These are phyloP conservation scores for Fistularia tabacaria DNA, from an alignment of 2,797 vertebrate genomes.

Conservation along the genomic window DNA sequence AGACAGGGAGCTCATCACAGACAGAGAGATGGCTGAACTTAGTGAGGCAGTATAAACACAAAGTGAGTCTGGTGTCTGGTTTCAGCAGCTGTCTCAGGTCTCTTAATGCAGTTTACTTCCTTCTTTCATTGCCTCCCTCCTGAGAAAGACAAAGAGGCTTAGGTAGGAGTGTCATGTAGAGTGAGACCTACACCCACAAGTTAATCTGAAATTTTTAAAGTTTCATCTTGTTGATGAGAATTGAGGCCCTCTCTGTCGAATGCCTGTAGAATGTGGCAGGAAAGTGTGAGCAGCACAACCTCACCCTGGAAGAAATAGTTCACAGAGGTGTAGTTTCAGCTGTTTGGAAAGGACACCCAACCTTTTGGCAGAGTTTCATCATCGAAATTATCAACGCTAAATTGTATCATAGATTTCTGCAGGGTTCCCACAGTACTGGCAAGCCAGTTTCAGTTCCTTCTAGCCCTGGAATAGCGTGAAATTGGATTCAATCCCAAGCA, in stretches of 20 bases:
- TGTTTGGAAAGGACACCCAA: slow-evolving; percentile 43
- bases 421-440: too few relatives aligned
- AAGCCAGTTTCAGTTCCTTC: too few relatives aligned
- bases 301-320: slow-evolving; percentile 5
- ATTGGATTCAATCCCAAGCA: too few relatives aligned
- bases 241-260: background rate
- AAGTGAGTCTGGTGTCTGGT: slow-evolving; percentile 53
- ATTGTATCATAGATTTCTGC: too few relatives aligned
- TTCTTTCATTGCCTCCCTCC: background rate
- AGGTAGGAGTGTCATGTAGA: background rate
- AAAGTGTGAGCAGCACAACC: slow-evolving; percentile 34
- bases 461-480: too few relatives aligned
- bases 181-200: background rate
- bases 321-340: slow-evolving; percentile 14
- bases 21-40: slow-evolving; percentile 30
- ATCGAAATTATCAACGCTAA: slow-evolving; percentile 23
- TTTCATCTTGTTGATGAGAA: background rate
- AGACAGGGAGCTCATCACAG: slow-evolving; percentile 38
- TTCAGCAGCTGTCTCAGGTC: slow-evolving; percentile 54
- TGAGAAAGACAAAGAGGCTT: slow-evolving; percentile 9
- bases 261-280: slow-evolving; percentile 51
- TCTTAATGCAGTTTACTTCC: background rate
- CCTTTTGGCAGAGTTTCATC: slow-evolving; percentile 27
- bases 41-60: slow-evolving; percentile 54
- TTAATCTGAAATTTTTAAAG: slow-evolving; percentile 32